A percentile compares a stretch with the other conserved stretches of the same genome.
These are phyloP conservation scores for Polyommatus iphigenia DNA, from an alignment of 2,888 invertebrate genomes.

Conservation along the genomic window DNA sequence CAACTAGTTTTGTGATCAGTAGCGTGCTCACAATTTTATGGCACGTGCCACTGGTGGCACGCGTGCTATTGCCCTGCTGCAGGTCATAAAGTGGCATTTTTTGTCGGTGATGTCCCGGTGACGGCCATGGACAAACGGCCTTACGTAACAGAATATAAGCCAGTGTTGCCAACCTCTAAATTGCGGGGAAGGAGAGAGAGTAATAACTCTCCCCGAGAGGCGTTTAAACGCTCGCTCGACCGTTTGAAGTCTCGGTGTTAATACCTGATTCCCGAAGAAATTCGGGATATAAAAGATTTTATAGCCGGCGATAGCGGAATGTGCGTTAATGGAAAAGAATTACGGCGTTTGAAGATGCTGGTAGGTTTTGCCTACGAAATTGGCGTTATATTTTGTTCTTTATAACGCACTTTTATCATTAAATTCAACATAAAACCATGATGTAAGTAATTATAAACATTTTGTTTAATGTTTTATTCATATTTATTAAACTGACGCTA, in stretches of 20 bases:
- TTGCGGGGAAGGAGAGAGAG: constrained; percentile 54
- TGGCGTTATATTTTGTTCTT: neutral
- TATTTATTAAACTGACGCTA: too few species aligned
- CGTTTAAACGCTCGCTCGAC: constrained; percentile 57
- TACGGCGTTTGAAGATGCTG: neutral
- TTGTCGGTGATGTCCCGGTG: too few species aligned
- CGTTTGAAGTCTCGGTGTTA: constrained; percentile 46
- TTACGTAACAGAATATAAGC: constrained; percentile 38
- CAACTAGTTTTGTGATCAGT: too few species aligned
- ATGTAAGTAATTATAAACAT: too few species aligned
- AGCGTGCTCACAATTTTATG: too few species aligned
- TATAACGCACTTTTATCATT: neutral
- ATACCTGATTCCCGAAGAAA: constrained; percentile 34
- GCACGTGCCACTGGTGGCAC: too few species aligned
- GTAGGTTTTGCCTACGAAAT: neutral
- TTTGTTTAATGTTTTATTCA: too few species aligned
- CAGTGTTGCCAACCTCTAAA: constrained; percentile 50
- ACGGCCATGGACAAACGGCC: too few species aligned
- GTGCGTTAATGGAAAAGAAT: constrained; percentile 11
- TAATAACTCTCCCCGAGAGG: constrained; percentile 58
- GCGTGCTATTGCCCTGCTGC: too few species aligned
- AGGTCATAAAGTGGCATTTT: too few species aligned
- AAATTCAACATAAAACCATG: neutral
- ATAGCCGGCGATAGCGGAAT: constrained; percentile 32
- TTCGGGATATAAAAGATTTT: constrained; percentile 48